Percentiles rank a stretch among this genome's conserved stretches.
phyloP scores from a whole-genome alignment of 2,113 vertebrate genomes.

The Aphyosemion australe region DNA sequence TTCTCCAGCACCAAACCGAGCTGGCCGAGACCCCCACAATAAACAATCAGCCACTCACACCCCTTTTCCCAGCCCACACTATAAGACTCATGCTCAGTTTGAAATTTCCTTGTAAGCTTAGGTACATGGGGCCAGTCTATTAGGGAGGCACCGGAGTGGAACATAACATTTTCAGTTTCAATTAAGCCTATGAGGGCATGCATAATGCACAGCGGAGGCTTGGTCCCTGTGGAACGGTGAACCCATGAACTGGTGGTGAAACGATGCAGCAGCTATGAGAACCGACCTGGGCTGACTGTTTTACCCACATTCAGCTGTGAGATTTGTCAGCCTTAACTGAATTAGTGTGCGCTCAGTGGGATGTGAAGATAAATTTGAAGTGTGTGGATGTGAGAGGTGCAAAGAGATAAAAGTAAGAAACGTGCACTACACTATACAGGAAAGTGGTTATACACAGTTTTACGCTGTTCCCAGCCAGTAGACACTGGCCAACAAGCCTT shows the following conservation, averaged over 20 bases:
- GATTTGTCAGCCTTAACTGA: conserved; percentile 61
- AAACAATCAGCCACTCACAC: conserved; percentile 30
- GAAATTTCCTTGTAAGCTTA: conserved; percentile 73
- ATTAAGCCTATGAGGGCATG: conserved; percentile 78
- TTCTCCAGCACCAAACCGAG: conserved; percentile 20
- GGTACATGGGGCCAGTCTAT: conserved; percentile 73
- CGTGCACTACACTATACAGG: conserved; percentile 36
- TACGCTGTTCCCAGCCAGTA: too few species aligned
- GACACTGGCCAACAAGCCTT: too few species aligned
- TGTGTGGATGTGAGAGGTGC: not conserved
- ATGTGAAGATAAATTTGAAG: conserved; percentile 46
- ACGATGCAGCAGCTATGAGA: conserved; percentile 38
- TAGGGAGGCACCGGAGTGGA: conserved; percentile 75
- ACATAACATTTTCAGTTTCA: conserved; percentile 85
- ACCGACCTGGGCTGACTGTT: conserved; percentile 46
- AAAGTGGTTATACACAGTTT: not conserved
- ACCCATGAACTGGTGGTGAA: conserved; percentile 62
- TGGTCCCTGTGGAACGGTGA: conserved; percentile 49
- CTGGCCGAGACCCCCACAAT: conserved; percentile 30
- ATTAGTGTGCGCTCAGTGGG: conserved; percentile 46
- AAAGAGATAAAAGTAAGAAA: conserved; percentile 36
- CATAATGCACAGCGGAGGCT: conserved; percentile 74
- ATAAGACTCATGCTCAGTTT: conserved; percentile 51
- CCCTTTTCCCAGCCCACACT: conserved; percentile 15
- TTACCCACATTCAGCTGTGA: conserved; percentile 18